A percentile compares a stretch with the other conserved stretches of the same genome.
Evolutionary conservation across 2,113 vertebrate genomes (phyloP).

Genomic region (Megalops atlanticus): DNA sequence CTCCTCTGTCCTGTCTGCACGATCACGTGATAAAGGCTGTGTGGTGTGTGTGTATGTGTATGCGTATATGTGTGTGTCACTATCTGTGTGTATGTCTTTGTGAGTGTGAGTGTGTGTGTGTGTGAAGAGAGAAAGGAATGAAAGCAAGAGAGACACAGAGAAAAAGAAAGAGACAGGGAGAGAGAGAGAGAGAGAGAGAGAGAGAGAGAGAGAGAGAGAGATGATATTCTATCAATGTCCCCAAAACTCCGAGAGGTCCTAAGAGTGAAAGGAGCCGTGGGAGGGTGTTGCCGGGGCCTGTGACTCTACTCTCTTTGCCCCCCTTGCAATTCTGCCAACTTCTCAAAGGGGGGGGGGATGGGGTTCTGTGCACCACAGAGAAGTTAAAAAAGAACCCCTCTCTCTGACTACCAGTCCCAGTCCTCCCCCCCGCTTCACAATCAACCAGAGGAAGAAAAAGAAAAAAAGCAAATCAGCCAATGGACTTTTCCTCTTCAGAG

Average conservation of each 20-base stretch:
- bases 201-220: too few species aligned
- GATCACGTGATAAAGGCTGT: neutral
- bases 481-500: constrained; percentile 13
- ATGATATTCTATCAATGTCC: neutral
- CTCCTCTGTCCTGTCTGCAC: neutral
- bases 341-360: too few species aligned
- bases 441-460: neutral
- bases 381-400: too few species aligned
- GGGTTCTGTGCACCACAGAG: too few species aligned
- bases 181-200: neutral
- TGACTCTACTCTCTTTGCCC: too few species aligned
- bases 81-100: neutral
- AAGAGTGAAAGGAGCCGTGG: too few species aligned
- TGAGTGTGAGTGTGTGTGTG: neutral
- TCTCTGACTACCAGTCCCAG: too few species aligned
- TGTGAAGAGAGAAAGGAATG: neutral
- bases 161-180: neutral
- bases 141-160: too few species aligned
- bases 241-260: neutral
- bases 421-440: neutral
- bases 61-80: neutral
- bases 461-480: constrained; percentile 12
- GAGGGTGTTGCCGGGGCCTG: too few species aligned
- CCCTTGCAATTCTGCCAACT: too few species aligned
- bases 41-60: constrained; percentile 5